Evolutionary conservation across 2,888 invertebrate species (phyloP), one percentile per base, ranked within the genome.

Genomic region (Andrena bucephala): DNA sequence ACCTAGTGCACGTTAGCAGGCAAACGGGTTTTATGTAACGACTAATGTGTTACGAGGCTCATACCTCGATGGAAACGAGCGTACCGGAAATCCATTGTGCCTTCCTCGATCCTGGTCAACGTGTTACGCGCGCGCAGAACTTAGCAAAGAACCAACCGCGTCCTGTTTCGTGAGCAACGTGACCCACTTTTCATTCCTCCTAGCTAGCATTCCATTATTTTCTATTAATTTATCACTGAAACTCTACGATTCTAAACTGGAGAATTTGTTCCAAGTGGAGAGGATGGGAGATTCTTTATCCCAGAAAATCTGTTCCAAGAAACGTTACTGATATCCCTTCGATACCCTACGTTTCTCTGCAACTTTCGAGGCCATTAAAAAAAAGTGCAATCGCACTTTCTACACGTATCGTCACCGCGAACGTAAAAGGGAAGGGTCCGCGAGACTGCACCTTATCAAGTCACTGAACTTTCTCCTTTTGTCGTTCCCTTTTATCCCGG

Each of bases 391-490:
- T 62, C 57, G 70, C 60, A 71, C 70, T 71, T 71, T 71, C 70
- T 71, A 76, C 65, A 24, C 2, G 77, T 27, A 27, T 50, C 48
- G 59, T 66, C 65, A 27, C 77, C 16, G 6, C 48, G 65, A 60
- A 76, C 65, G 20, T 33, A 77, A 68, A 42, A 68, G 62, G 54
- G 62, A 59, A 62, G 60, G 54, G 57, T 52, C 31, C n/a, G 70
- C 70, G 54, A 78, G 70, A 16, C 67, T 71, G 71, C 48, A 60
- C 24, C 31, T 80, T 60, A 60, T 70, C 70, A 57, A 57, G 66
- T 42, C 67, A 62, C 24, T 54, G 31, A 27, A 78, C 79, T 78
- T 78, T 78, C 78, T 78, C 78, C 78, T 67, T 54, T n/a, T n/a
- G 42, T 54, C 33, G 60, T 68, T 78, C 78, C 62, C 66, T 67